These are phyloP conservation scores for Siniperca knerii DNA, from an alignment of 2,113 vertebrate genomes.

Conservation along the genomic window DNA sequence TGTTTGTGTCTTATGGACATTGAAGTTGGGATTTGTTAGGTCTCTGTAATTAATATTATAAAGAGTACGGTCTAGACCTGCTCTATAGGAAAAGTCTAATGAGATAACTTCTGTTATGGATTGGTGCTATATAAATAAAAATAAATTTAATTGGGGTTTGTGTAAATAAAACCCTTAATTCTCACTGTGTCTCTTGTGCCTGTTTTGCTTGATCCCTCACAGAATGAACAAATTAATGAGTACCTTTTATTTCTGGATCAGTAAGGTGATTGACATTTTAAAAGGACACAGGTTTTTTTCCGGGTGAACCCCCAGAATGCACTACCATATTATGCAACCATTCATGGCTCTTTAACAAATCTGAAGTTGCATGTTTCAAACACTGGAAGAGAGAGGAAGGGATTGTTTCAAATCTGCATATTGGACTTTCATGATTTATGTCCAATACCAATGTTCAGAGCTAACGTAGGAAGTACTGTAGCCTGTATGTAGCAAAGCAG, in stretches of 20 bases:
- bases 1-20: not conserved
- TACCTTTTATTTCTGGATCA: not conserved
- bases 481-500: not conserved
- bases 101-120: too few relatives aligned
- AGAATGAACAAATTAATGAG: not conserved
- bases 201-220: not conserved
- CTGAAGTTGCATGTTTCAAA: not conserved
- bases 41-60: too few relatives aligned
- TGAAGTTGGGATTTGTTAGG: not conserved
- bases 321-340: not conserved
- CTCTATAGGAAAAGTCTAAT: too few relatives aligned
- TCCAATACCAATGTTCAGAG: not conserved
- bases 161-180: not conserved
- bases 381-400: not conserved
- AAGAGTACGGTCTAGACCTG: too few relatives aligned
- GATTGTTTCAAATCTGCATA: too few relatives aligned
- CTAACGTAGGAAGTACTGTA: not conserved
- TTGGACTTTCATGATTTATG: too few relatives aligned
- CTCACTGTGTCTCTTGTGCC: not conserved
- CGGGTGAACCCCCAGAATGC: too few relatives aligned
- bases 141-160: too few relatives aligned
- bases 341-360: too few relatives aligned
- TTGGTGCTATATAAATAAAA: too few relatives aligned
- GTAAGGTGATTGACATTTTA: too few relatives aligned
- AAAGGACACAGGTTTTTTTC: too few relatives aligned